Evolutionary conservation across 2,888 invertebrate genomes (phyloP).

Genomic region (Xestia ashworthii): DNA sequence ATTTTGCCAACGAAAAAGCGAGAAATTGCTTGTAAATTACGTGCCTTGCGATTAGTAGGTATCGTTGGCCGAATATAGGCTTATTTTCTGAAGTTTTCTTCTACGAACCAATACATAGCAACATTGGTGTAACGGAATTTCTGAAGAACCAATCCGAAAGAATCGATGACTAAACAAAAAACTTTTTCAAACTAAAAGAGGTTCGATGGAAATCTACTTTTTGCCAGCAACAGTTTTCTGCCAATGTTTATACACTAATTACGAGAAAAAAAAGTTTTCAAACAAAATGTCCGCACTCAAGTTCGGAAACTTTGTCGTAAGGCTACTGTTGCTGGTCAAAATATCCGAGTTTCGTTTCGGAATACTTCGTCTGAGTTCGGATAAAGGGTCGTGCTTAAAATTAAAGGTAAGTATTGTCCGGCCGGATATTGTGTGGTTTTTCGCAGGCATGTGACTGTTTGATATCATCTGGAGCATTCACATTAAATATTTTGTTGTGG

Average conservation of each 20-base stretch:
- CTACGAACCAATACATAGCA: constrained; percentile 27
- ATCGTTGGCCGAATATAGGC: constrained; percentile 26
- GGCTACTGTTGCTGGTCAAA: constrained; percentile 61
- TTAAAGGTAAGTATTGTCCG: constrained; percentile 65
- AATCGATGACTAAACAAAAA: constrained; percentile 49
- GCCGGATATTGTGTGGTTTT: constrained; percentile 37
- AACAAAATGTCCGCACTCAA: constrained; percentile 56
- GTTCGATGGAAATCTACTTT: constrained; percentile 50
- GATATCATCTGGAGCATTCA: constrained; percentile 36
- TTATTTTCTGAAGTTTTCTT: constrained; percentile 23
- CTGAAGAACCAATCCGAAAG: constrained; percentile 52
- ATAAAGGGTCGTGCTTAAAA: constrained; percentile 61
- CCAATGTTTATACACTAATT: constrained; percentile 64
- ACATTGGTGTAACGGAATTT: constrained; percentile 17
- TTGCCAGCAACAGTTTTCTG: constrained; percentile 48
- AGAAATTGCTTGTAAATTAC: constrained; percentile 41
- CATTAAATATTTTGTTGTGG: constrained; percentile 27
- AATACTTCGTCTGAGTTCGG: constrained; percentile 55
- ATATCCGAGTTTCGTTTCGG: constrained; percentile 61
- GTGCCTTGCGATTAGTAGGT: constrained; percentile 18
- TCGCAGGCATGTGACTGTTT: constrained; percentile 35
- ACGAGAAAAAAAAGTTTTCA: constrained; percentile 55
- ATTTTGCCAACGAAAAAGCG: constrained; percentile 7
- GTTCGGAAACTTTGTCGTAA: constrained; percentile 61
- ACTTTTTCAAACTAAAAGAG: constrained; percentile 51